Evolutionary conservation across 2,797 vertebrate genomes (phyloP), one percentile per base, ranked within the genome.

Genomic region (Cheirogaleus major): DNA sequence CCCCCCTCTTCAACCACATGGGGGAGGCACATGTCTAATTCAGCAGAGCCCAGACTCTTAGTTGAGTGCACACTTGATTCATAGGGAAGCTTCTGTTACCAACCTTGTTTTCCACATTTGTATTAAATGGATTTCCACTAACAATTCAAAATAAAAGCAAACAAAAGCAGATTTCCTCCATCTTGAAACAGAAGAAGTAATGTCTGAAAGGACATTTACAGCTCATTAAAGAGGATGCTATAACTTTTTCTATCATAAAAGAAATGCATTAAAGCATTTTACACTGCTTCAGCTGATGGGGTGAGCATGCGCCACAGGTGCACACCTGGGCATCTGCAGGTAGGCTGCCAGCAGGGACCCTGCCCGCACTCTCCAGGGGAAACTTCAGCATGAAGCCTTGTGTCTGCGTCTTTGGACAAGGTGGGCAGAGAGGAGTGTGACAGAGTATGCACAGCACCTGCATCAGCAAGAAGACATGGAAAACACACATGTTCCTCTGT

Each of bases 401-500:
- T 45, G 27, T 14, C 7, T 3, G 25, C 23, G 22, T 61, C 27
- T 89, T n/a, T 72, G 14, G 23, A 41, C 1, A 43, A 41, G 4
- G 10, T 0, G 30, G n/a, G 50, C 4, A 20, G 45, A 32, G 11
- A 35, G 30, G 15, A 84, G 30, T 5, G 32, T 32, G 45, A 0
- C 2, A 67, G 72, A 57, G 20, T 22, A 18, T 4, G 12, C 32
- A 18, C 32, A n/a, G 20, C 17, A 2, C 14, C 23, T 41, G 15
- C 7, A 48, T 23, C 20, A 11, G 2, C 1, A 0, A 55, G 14
- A 22, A 25, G 25, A 86, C 35, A 7, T 0, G 18, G 55, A 35
- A 80, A 67, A 65, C 5, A 18, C 3, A 7, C 45, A 27, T 2
- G 25, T 12, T n/a, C 13, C 41, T 41, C 30, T 50, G 52, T 15